Percentiles rank a stretch among this genome's conserved stretches.
Evolutionary conservation across 2,113 vertebrate species (phyloP).

Genomic region (Neomonachus schauinslandi): DNA sequence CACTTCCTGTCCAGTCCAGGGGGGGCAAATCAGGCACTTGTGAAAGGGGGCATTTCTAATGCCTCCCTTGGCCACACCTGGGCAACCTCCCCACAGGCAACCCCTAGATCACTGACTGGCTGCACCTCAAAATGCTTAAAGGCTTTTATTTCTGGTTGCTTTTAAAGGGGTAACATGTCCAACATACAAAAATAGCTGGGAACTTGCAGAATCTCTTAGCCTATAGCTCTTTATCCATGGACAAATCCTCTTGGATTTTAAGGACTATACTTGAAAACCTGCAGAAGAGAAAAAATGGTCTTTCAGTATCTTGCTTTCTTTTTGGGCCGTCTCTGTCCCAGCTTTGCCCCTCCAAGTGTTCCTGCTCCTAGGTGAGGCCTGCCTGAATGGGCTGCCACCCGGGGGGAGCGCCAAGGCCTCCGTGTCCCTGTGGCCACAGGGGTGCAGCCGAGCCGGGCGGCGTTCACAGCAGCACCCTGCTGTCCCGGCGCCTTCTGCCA

Average conservation of each 20-base stretch:
- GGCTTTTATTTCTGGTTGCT: constrained; percentile 60
- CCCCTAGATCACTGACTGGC: background rate
- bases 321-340: background rate
- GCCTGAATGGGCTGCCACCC: background rate
- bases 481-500: background rate
- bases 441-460: background rate
- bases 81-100: background rate
- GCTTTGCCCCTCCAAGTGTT: background rate
- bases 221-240: constrained; percentile 59
- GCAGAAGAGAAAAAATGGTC: constrained; percentile 61
- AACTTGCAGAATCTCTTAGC: constrained; percentile 30
- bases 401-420: fast-evolving
- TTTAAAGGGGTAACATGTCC: background rate
- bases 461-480: background rate
- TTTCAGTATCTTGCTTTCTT: constrained; percentile 50
- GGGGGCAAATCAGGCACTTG: background rate
- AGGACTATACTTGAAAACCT: constrained; percentile 69
- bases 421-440: background rate
- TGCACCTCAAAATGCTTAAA: constrained; percentile 35
- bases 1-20: background rate
- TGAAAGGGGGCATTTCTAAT: background rate
- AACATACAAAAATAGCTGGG: constrained; percentile 55
- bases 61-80: background rate
- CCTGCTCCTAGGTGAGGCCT: background rate
- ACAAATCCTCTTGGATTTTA: constrained; percentile 65